Conservation (phyloP, 30 jellyfish, hydroid and myxozoan genomes). For the Cassiopea andromeda region DNA sequence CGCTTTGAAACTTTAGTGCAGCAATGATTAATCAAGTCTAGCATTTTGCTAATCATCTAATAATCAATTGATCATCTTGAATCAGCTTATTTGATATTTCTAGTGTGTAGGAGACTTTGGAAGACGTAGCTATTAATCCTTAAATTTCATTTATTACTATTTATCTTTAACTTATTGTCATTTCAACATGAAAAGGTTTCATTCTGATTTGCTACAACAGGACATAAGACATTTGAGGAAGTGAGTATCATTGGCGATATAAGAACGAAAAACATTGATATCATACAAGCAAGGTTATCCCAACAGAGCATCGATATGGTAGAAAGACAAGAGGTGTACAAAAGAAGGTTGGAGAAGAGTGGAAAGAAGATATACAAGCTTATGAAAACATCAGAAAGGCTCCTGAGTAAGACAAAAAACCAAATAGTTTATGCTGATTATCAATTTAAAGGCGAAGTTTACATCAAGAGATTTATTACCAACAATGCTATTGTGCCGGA, state of each 20-base stretch:
- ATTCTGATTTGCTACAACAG: constrained; percentile 18
- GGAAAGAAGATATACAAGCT: constrained; percentile 6
- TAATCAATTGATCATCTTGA: too few relatives aligned
- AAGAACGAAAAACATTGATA: constrained; percentile 5
- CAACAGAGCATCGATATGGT: constrained; percentile 25
- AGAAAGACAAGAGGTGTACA: constrained; percentile 12
- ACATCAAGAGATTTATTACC: constrained; percentile 9
- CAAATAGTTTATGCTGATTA: constrained; percentile 57
- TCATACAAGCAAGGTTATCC: constrained; percentile 57
- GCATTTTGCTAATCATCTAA: too few relatives aligned
- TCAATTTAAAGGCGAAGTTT: constrained; percentile 18
- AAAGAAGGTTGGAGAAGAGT: constrained; percentile 27
- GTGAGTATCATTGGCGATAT: constrained; percentile 47
- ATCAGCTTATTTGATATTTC: too few relatives aligned
- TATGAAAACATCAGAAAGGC: constrained; percentile 12
- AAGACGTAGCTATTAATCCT: too few relatives aligned
- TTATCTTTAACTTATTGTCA: not conserved
- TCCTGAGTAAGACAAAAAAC: constrained; percentile 38
- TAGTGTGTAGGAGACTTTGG: too few relatives aligned
- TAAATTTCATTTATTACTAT: too few relatives aligned
- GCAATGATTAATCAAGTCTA: too few relatives aligned
- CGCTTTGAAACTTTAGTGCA: too few relatives aligned
- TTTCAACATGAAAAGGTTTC: not conserved
- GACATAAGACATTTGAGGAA: constrained; percentile 63
- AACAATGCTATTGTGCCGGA: constrained; percentile 46